Conservation (phyloP, 2,797 vertebrate genomes). For the Phylloscopus collybita region DNA sequence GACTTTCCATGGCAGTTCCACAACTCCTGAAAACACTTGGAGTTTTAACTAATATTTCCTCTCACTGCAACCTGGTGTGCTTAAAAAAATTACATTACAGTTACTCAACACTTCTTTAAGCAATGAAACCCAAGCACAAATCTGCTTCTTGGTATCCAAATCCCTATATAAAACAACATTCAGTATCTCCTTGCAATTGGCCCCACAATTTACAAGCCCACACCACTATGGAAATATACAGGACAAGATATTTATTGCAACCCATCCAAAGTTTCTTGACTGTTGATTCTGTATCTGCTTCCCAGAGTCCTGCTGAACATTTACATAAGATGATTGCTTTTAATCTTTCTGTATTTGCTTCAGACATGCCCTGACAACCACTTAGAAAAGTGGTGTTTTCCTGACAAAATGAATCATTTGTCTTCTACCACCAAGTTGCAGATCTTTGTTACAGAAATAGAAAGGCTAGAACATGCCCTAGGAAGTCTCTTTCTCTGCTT, state of each 20-base stretch:
- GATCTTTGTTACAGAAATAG: conserved; percentile 23
- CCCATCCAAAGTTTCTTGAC: neutral
- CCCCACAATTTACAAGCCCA: neutral
- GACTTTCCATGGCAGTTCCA: neutral
- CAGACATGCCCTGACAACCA: conserved; percentile 19
- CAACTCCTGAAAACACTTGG: neutral
- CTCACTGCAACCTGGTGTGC: neutral
- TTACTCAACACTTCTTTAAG: neutral
- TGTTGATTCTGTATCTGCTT: neutral
- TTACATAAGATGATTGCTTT: neutral
- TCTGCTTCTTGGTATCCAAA: neutral
- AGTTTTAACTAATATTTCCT: neutral
- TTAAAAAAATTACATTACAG: neutral
- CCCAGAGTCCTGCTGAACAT: fast-evolving
- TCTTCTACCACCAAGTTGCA: conserved; percentile 26
- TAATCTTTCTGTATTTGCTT: conserved; percentile 42
- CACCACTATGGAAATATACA: neutral
- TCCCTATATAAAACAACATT: fast-evolving
- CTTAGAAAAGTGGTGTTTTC: conserved; percentile 32
- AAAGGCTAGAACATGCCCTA: conserved; percentile 42
- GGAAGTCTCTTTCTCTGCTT: neutral
- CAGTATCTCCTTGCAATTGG: neutral
- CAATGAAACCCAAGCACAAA: neutral
- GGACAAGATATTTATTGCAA: neutral
- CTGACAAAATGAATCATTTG: conserved; percentile 55